phyloP scores from a whole-genome alignment of 1,140 invertebrate species.

The Goniozus legneri region DNA sequence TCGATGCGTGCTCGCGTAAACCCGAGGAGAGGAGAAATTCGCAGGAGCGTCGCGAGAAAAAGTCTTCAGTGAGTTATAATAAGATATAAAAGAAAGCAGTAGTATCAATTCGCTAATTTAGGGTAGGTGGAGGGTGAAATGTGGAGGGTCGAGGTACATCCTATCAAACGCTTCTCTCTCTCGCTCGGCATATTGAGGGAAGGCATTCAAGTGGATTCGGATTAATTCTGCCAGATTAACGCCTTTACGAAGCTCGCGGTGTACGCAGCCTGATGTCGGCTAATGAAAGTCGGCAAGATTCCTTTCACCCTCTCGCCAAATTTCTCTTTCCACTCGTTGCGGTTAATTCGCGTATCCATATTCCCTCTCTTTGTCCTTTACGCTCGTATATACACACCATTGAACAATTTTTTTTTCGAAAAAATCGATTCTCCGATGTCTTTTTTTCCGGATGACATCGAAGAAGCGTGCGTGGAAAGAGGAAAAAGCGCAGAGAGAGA shows the following conservation, averaged over 20 bases:
- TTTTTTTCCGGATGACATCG: too few species aligned
- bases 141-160: slow-evolving; percentile 5
- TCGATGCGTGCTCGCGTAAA: slow-evolving; percentile 16
- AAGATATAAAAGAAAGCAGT: too few species aligned
- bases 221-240: slow-evolving; percentile 45
- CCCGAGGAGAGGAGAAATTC: background rate
- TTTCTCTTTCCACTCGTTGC: too few species aligned
- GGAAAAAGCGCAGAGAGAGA: slow-evolving; percentile 6
- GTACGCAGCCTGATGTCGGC: slow-evolving; percentile 30
- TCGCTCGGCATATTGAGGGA: slow-evolving; percentile 33
- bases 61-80: too few species aligned
- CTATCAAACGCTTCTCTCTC: slow-evolving; percentile 14
- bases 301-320: too few species aligned
- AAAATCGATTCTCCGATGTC: background rate
- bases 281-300: slow-evolving; percentile 34
- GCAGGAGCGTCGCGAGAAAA: too few species aligned
- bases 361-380: background rate
- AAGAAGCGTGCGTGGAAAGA: background rate
- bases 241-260: slow-evolving; percentile 26
- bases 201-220: slow-evolving; percentile 34
- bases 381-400: background rate
- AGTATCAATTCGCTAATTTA: too few species aligned
- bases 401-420: background rate
- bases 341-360: background rate
- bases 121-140: background rate